phyloP scores from a whole-genome alignment of 2,888 invertebrate species.

The Laothoe populi region DNA sequence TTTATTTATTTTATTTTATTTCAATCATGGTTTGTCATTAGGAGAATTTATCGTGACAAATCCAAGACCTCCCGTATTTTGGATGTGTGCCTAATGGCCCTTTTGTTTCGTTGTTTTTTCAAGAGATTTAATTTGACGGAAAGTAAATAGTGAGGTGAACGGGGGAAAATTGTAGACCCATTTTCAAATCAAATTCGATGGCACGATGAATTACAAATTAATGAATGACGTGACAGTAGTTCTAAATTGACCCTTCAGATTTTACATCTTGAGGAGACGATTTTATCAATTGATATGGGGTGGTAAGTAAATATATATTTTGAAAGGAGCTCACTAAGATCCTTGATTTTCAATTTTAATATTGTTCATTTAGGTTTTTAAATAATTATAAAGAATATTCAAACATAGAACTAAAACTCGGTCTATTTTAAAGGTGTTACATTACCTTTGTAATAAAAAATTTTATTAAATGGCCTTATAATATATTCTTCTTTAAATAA shows the following conservation, averaged over 20 bases:
- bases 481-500: conserved; percentile 14
- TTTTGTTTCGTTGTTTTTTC: conserved; percentile 5
- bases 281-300: too few species aligned
- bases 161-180: background rate
- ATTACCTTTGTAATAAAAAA: conserved; percentile 1
- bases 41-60: background rate
- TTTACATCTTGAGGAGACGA: too few species aligned
- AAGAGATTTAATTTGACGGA: background rate
- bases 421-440: background rate
- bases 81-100: conserved; percentile 21
- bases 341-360: background rate
- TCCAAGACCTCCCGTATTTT: conserved; percentile 4
- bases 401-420: background rate
- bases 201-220: too few species aligned
- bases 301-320: too few species aligned
- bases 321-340: too few species aligned
- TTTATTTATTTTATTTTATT: background rate
- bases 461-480: background rate
- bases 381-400: too few species aligned
- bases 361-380: background rate
- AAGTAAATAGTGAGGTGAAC: conserved; percentile 1
- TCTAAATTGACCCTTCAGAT: too few species aligned
- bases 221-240: too few species aligned
- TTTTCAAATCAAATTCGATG: background rate
- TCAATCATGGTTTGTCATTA: background rate